Evolutionary conservation across 2,888 invertebrate genomes (phyloP).

Genomic region (Crepidodera aurea): DNA sequence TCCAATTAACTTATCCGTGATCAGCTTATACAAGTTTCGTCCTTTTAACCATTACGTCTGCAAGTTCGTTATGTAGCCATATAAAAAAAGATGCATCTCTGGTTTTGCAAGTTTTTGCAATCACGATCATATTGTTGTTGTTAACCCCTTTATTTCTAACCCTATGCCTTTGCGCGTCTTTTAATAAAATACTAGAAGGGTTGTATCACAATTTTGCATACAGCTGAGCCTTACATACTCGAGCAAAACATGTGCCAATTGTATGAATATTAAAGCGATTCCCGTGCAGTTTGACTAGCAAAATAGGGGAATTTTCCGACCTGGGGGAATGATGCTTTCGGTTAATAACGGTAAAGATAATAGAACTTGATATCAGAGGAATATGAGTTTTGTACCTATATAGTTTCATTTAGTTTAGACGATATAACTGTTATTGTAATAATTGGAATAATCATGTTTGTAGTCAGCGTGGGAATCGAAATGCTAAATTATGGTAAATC

Average conservation of each 20-base stretch:
- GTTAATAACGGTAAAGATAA: constrained; percentile 20
- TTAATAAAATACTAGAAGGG: constrained; percentile 37
- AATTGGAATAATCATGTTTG: too few relatives aligned
- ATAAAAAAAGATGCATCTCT: constrained; percentile 37
- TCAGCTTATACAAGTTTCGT: background rate
- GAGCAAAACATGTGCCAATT: constrained; percentile 43
- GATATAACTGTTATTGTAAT: too few relatives aligned
- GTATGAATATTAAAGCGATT: constrained; percentile 42
- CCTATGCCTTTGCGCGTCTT: constrained; percentile 41
- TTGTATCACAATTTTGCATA: constrained; percentile 37
- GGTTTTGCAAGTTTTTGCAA: constrained; percentile 49
- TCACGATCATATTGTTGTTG: constrained; percentile 45
- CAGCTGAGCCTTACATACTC: constrained; percentile 34
- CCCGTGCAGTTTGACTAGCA: constrained; percentile 17
- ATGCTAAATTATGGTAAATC: too few relatives aligned
- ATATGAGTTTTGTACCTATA: too few relatives aligned
- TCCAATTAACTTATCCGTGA: constrained; percentile 2
- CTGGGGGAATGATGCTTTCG: constrained; percentile 25
- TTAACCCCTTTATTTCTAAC: constrained; percentile 41
- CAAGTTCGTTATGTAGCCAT: constrained; percentile 10
- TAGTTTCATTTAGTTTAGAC: too few relatives aligned
- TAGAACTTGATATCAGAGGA: too few relatives aligned
- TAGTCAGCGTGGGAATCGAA: too few relatives aligned
- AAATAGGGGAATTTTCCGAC: constrained; percentile 32
- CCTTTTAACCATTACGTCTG: background rate